Percentiles rank a stretch among this genome's conserved stretches.
Conservation (phyloP, 2,888 invertebrate species). For the Blastobasis adustella region DNA sequence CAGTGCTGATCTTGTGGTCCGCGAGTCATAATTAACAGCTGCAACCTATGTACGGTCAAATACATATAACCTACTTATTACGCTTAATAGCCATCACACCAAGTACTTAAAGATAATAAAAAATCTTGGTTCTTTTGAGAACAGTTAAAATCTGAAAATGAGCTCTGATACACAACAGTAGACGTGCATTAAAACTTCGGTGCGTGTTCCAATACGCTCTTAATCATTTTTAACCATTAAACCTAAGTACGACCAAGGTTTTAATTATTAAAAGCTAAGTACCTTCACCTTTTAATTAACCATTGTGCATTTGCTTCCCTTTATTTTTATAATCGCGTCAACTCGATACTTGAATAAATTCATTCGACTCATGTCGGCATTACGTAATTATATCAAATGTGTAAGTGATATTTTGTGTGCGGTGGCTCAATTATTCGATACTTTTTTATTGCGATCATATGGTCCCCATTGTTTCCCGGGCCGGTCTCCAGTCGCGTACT, state of each 20-base stretch:
- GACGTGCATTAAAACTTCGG: too few species aligned
- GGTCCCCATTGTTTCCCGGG: conserved; percentile 46
- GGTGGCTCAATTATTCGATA: conserved; percentile 43
- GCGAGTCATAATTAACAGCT: not conserved
- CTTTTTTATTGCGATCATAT: conserved; percentile 54
- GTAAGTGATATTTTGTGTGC: conserved; percentile 40
- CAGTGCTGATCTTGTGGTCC: too few species aligned
- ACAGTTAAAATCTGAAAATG: too few species aligned
- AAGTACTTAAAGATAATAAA: too few species aligned
- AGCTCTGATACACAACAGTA: too few species aligned
- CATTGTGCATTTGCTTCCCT: conserved; percentile 40
- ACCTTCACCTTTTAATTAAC: conserved; percentile 43
- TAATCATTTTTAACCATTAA: conserved; percentile 41
- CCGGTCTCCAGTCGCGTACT: conserved; percentile 33
- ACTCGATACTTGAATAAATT: conserved; percentile 26
- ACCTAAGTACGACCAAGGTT: conserved; percentile 20
- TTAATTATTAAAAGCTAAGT: conserved; percentile 40
- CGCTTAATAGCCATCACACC: too few species aligned
- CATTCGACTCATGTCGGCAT: conserved; percentile 39
- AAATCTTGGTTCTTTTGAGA: too few species aligned
- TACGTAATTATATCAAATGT: conserved; percentile 45
- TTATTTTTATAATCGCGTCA: conserved; percentile 20
- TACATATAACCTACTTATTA: too few species aligned
- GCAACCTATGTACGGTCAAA: too few species aligned
- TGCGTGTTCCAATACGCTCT: conserved; percentile 21